These are phyloP conservation scores for Steromphala cineraria DNA, from an alignment of 2,888 invertebrate genomes.

Conservation along the genomic window DNA sequence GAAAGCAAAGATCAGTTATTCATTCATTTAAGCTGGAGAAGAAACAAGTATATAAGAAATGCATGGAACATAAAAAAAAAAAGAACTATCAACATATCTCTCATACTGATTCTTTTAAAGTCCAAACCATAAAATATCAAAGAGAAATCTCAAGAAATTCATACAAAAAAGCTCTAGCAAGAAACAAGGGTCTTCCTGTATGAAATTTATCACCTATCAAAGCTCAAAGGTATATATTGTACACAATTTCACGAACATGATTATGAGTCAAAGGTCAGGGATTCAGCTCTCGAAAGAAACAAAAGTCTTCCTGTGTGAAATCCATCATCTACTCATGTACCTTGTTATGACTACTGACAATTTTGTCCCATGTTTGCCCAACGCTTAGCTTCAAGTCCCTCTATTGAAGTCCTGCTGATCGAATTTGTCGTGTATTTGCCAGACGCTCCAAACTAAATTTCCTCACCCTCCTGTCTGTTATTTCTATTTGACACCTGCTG, in stretches of 20 bases:
- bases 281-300: too few species aligned
- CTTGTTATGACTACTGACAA: background rate
- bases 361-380: background rate
- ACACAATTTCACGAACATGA: too few species aligned
- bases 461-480: background rate
- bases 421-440: background rate
- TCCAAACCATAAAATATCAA: background rate
- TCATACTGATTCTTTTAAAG: too few species aligned
- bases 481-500: background rate
- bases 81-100: too few species aligned
- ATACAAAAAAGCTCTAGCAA: background rate
- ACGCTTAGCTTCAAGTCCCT: background rate
- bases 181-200: background rate
- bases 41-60: too few species aligned
- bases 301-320: slow-evolving; percentile 11
- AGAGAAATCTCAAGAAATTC: background rate
- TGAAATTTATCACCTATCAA: background rate
- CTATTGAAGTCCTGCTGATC: background rate
- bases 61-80: too few species aligned
- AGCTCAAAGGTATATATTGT: too few species aligned
- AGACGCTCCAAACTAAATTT: background rate
- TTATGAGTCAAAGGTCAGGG: too few species aligned
- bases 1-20: too few species aligned
- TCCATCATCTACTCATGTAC: background rate
- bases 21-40: too few species aligned